These are phyloP conservation scores for Merodon equestris DNA, from an alignment of 2,888 invertebrate genomes.

Conservation along the genomic window DNA sequence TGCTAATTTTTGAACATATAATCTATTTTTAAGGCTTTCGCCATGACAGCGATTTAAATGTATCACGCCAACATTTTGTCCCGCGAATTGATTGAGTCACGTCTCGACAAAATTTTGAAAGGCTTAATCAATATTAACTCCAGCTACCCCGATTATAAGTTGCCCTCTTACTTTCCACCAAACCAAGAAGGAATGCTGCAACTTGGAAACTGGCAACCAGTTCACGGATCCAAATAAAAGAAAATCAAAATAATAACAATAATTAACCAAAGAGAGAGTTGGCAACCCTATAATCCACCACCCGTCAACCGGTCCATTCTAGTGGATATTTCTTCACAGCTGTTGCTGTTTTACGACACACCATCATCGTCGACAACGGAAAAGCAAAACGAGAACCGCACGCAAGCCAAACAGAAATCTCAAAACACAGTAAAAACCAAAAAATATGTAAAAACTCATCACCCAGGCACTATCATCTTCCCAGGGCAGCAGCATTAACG, in stretches of 20 bases:
- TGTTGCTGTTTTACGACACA: constrained; percentile 31
- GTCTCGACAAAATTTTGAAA: no score
- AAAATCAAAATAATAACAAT: background rate
- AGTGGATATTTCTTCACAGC: constrained; percentile 33
- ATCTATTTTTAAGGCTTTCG: no score
- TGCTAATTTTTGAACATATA: no score
- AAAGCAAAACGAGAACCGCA: constrained; percentile 16
- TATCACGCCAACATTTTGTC: no score
- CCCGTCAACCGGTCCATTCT: constrained; percentile 1
- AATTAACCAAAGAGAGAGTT: background rate
- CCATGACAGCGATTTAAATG: no score
- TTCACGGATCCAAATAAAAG: background rate
- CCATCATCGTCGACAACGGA: constrained; percentile 4
- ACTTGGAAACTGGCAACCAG: no score
- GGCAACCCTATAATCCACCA: constrained; percentile 22
- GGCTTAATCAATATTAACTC: no score
- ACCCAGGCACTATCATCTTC: constrained; percentile 36
- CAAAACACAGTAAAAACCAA: constrained; percentile 4
- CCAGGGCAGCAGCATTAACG: constrained; percentile 25
- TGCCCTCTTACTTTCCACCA: no score
- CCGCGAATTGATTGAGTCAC: no score
- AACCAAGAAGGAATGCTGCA: no score
- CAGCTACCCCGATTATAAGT: no score
- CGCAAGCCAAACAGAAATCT: constrained; percentile 6
- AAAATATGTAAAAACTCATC: constrained; percentile 32